These are phyloP conservation scores for Pteropus rufus DNA, from an alignment of 2,797 vertebrate species.

Conservation along the genomic window DNA sequence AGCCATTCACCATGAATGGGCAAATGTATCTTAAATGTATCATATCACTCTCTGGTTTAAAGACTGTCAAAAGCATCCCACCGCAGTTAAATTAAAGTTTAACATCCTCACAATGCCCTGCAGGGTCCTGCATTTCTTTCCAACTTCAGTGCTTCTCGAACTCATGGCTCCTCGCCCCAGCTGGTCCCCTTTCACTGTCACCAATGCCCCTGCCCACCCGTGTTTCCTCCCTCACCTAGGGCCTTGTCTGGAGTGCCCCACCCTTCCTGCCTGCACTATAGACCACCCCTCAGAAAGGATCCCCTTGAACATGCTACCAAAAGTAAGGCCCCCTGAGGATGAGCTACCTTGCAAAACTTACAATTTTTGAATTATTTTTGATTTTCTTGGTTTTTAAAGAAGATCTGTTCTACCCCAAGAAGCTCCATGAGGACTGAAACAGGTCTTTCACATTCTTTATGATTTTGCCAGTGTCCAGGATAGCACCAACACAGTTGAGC, in stretches of 20 bases:
- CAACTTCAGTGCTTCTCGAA: background rate
- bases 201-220: fast-evolving
- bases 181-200: background rate
- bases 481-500: fast-evolving
- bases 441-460: background rate
- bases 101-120: fast-evolving
- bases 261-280: background rate
- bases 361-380: background rate
- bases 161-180: fast-evolving
- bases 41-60: background rate
- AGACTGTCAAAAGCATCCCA: background rate
- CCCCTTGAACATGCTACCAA: background rate
- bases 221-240: background rate
- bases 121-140: background rate
- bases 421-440: background rate
- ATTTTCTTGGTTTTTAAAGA: background rate
- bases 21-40: background rate
- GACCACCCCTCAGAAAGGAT: background rate
- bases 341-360: background rate
- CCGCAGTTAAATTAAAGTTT: background rate
- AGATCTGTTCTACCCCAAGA: background rate
- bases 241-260: background rate
- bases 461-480: background rate
- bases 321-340: background rate
- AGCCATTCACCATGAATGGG: background rate